Base-by-base conservation (phyloP, 2,797 vertebrate species). In the Dicrostonyx torquatus region DNA sequence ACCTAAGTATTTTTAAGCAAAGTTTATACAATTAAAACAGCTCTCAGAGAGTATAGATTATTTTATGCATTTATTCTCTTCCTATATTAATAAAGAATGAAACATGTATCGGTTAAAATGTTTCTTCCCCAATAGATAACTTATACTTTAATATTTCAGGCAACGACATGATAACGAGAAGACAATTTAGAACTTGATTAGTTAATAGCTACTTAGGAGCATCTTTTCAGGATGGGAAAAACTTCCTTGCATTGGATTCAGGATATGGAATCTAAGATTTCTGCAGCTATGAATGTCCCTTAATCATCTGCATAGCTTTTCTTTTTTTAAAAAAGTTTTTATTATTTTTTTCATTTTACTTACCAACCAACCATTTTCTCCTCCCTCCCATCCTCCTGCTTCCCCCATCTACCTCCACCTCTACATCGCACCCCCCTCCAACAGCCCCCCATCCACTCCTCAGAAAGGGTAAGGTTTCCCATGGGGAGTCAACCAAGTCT, bases 101-200 rank as follows among this genome's bases (percentile, higher is more conserved):
- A 40, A 89, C 45, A 60, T 34, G 79, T 72, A 87, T 80, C 31
- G 87, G 73, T 73, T 82, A 77, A 53, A 68, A 22, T 45, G 45
- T 80, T 90, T 68, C 55, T 80, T 90, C 34, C 29, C 9, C 3
- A 17, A 77, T 90, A 40, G 40, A 70, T 89, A 87, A 50, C 73
- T 92, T 92, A 83, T 73, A 80, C 83, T 87, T 40, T 24, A 94
- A 40, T 58, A 92, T 87, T 88, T 89, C 6, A 90, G 48, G 4
- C 24, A 95, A 83, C 45, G 26, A 70, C 17, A 17, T 84, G 20
- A 3, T 87, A 60, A 84, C 62, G 6, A 75, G 80, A 89, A 86
- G 20, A 76, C 1, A 58, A 73, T 66, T 50, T 80, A 12, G 22
- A 77, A 76, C 20, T 87, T 86, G 11, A 85, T 12, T 79, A 22